Conservation (phyloP, 2,797 vertebrate genomes). For the Dryobates pubescens region DNA sequence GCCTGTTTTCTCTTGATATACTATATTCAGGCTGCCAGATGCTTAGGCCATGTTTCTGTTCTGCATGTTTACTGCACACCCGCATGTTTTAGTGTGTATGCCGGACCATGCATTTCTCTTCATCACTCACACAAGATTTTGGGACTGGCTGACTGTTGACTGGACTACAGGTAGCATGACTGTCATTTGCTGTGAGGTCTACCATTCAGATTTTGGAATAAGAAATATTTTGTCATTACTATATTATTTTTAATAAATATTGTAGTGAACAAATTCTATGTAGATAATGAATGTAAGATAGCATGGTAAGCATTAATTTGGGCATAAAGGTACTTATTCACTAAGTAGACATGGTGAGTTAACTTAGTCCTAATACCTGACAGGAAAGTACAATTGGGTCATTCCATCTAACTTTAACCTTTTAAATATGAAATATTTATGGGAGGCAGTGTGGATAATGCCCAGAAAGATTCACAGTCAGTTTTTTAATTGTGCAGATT, state of each 20-base stretch:
- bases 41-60: not conserved
- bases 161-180: not conserved
- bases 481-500: not conserved
- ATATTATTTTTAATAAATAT: not conserved
- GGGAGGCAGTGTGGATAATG: not conserved
- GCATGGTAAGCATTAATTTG: not conserved
- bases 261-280: not conserved
- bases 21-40: not conserved
- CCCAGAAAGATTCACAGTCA: not conserved
- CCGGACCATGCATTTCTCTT: not conserved
- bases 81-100: not conserved
- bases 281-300: not conserved
- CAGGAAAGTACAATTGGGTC: not conserved
- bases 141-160: not conserved
- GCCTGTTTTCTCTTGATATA: not conserved
- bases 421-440: not conserved
- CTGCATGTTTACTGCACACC: not conserved
- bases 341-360: not conserved
- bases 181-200: not conserved
- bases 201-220: not conserved
- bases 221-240: not conserved
- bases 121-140: not conserved
- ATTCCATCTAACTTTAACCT: not conserved
- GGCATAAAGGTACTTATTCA: not conserved
- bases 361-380: not conserved